phyloP scores from a whole-genome alignment of 2,797 vertebrate species.

The Etheostoma nigrum region DNA sequence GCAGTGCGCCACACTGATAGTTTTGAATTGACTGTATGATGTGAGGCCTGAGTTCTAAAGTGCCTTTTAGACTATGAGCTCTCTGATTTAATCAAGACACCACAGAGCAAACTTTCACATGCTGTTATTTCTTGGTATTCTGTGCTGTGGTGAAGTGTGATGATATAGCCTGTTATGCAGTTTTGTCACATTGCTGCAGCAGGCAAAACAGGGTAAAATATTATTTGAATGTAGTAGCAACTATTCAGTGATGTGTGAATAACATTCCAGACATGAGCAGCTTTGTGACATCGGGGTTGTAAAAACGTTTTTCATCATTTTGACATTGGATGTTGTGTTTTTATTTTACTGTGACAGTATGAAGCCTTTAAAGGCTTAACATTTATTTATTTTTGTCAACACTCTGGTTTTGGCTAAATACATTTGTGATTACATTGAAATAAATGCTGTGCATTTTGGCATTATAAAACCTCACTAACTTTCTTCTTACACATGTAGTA shows the following conservation, averaged over 20 bases:
- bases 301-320: slow-evolving; percentile 44
- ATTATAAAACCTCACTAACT: slow-evolving; percentile 44
- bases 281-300: slow-evolving; percentile 32
- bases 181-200: slow-evolving; percentile 47
- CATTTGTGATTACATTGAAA: slow-evolving; percentile 76
- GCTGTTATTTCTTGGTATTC: slow-evolving; percentile 38
- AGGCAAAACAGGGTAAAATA: slow-evolving; percentile 54
- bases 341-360: slow-evolving; percentile 71
- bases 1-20: slow-evolving; percentile 2
- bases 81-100: slow-evolving; percentile 46
- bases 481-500: slow-evolving; percentile 13
- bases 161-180: slow-evolving; percentile 42
- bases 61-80: slow-evolving; percentile 73
- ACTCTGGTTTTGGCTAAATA: slow-evolving; percentile 71
- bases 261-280: slow-evolving; percentile 53
- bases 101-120: slow-evolving; percentile 36
- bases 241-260: slow-evolving; percentile 58
- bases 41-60: slow-evolving; percentile 68
- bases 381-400: slow-evolving; percentile 82
- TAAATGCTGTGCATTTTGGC: slow-evolving; percentile 84
- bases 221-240: slow-evolving; percentile 71
- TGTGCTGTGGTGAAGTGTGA: slow-evolving; percentile 49
- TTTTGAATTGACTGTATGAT: slow-evolving; percentile 44
- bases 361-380: slow-evolving; percentile 65
- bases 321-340: slow-evolving; percentile 66